A percentile compares a stretch with the other conserved stretches of the same genome.
phyloP scores from a whole-genome alignment of 2,888 invertebrate genomes.

The Drosophila tripunctata region DNA sequence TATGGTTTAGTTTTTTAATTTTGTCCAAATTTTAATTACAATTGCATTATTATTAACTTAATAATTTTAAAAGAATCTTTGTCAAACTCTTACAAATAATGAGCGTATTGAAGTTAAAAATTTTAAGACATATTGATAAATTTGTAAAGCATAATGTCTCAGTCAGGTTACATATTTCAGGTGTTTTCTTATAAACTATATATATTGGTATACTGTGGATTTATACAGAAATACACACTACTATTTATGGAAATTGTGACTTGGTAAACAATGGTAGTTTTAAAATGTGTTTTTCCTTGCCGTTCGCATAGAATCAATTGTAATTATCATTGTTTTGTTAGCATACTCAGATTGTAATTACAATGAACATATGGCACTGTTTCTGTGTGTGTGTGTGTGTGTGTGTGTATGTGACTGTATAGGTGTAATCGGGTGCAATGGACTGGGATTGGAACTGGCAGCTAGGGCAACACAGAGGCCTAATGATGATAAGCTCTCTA shows the following conservation, averaged over 20 bases:
- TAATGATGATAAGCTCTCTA: slow-evolving; percentile 53
- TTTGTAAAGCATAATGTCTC: not conserved
- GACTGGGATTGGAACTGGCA: slow-evolving; percentile 16
- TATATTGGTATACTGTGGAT: slow-evolving; percentile 2
- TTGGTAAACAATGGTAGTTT: slow-evolving; percentile 2
- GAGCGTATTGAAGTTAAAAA: no score
- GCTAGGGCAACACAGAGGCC: slow-evolving; percentile 38
- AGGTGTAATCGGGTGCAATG: slow-evolving; percentile 58
- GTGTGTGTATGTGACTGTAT: slow-evolving; percentile 24
- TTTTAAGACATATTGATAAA: not conserved
- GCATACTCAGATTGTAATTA: slow-evolving; percentile 24
- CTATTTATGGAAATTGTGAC: slow-evolving; percentile 4
- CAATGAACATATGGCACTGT: slow-evolving; percentile 23
- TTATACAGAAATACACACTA: no score
- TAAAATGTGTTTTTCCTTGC: slow-evolving; percentile 6
- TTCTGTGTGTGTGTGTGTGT: no score
- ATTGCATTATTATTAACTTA: slow-evolving; percentile 1
- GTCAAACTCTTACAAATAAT: no score
- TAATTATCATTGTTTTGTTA: slow-evolving; percentile 30
- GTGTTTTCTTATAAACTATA: not conserved
- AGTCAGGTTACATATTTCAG: slow-evolving; percentile 4
- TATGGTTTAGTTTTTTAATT: not conserved
- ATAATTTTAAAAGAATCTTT: no score
- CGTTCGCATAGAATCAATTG: slow-evolving; percentile 14
- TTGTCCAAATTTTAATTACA: no score